Evolutionary conservation across 2,113 vertebrate species (phyloP), one percentile per base, ranked within the genome.

Genomic region (Gambusia holbrooki): DNA sequence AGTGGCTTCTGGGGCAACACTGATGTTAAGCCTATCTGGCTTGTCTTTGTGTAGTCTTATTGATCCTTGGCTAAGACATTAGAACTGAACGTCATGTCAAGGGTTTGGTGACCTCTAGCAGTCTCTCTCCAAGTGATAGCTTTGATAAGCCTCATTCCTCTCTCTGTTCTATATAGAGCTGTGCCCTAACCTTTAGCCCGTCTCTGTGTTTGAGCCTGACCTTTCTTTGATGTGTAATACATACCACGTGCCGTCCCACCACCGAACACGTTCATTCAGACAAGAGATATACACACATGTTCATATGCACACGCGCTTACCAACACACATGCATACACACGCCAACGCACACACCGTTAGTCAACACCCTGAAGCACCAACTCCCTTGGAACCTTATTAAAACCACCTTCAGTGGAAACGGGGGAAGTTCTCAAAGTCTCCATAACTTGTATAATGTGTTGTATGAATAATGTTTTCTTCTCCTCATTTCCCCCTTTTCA

Each of bases 311-410:
- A 65, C 77, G n/a, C 22, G 22, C 51, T 54, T 22, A 54, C 51
- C 51, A 54, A 37, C 35, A 54, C 73, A 66, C 64, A 78, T 76
- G 73, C 75, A 42, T 22, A 37, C 17, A 54, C 77, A 76, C 75
- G 32, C 64, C 14, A 58, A n/a, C 19, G 11, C 83, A 76, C 73
- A 76, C 85, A 77, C 71, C 65, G 86, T 85, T 84, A 86, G 85
- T 91, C 86, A 91, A 90, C 87, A 84, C 88, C 90, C 89, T 51
- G 76, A 88, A 92, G 91, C 88, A 67, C 76, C 84, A 94, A 93
- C 89, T 95, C 94, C 94, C 94, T 85, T 73, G 93, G 92, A 95
- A 94, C 92, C 94, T 93, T 95, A 94, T 95, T 95, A 95, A 95
- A 95, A 88, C 84, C 88, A 90, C 82, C 87, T 93, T 94, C 91